Base-by-base conservation (phyloP, 1,140 invertebrate species). In the Pseudomyrmex concolor region DNA sequence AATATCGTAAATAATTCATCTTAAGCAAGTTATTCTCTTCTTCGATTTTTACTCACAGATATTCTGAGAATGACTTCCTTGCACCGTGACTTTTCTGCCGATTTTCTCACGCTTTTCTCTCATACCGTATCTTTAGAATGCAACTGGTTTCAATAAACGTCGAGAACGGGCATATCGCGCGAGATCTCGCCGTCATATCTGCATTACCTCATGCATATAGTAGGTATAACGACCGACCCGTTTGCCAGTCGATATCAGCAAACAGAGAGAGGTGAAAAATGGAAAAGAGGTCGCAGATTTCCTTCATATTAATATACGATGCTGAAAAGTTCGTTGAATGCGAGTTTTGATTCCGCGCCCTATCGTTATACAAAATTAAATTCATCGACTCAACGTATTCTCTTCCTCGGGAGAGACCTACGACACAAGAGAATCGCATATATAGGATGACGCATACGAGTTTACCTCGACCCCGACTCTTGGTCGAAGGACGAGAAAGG, bases 71-170 rank as follows among this genome's bases (percentile, higher is more conserved):
- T 34, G 34, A 89, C 25, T 89, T 85, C 67, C 50, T 80, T 5
- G 68, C 83, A 83, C 76, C 83, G 62, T 88, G 86, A 88, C 87
- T 77, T 43, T 45, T 34, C 17, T 15, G 50, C 34, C n/a, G 57
- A 3, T 45, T 60, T 88, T 88, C 87, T 85, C 87, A 88, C 87
- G 86, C 83, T 88, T 87, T 88, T 85, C 55, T 84, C 45, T 19
- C 19, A 77, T 66, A 51, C 12, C 13, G 19, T 45, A 9, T 60
- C 15, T 25, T 12, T 48, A 15, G 66, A 60, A 59, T 80, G 22
- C 66, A 34, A 60, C 45, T 17, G 43, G 54, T 59, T 80, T 70
- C 34, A 80, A 80, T 80, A 80, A 71, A 19, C 66, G 7, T 13
- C 34, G 43, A 43, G 12, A 43, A 51, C 34, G 34, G 5, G 34